Conservation (phyloP, 2,888 invertebrate species). For the Ectemnius lituratus region DNA sequence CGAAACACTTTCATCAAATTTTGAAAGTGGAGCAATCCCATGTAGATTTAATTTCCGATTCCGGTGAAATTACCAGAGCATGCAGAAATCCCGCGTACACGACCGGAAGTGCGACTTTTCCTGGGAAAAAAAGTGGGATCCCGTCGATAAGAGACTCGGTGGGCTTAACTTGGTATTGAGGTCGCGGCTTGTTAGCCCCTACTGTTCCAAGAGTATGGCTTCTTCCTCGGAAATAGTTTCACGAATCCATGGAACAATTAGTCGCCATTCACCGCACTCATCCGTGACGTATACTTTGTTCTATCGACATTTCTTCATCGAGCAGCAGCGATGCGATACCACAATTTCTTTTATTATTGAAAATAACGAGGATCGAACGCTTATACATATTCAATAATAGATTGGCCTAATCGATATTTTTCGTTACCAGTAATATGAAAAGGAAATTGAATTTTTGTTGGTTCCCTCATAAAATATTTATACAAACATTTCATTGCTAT, state of each 20-base stretch:
- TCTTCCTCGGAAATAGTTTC: constrained; percentile 26
- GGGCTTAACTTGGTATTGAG: constrained; percentile 50
- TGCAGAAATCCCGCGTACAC: constrained; percentile 13
- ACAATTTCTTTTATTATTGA: too few species aligned
- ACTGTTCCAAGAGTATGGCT: constrained; percentile 46
- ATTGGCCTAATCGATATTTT: too few species aligned
- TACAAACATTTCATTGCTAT: too few species aligned
- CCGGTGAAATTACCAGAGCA: constrained; percentile 35
- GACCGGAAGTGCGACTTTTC: constrained; percentile 19
- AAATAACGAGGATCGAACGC: too few species aligned
- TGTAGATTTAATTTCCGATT: constrained; percentile 24
- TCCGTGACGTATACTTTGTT: too few species aligned
- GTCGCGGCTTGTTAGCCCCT: constrained; percentile 50
- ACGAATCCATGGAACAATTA: constrained; percentile 20
- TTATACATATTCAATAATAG: too few species aligned
- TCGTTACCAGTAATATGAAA: too few species aligned
- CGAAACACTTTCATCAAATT: not conserved
- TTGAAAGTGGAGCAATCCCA: not conserved
- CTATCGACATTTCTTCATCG: too few species aligned
- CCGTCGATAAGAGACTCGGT: constrained; percentile 36
- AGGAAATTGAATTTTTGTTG: too few species aligned
- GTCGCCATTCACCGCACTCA: too few species aligned
- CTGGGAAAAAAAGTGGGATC: constrained; percentile 49
- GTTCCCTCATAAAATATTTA: too few species aligned
- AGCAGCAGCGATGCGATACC: too few species aligned